A percentile compares a stretch with the other conserved stretches of the same genome.
Evolutionary conservation across 1,140 invertebrate species (phyloP).

Genomic region (Batillaria attramentaria): DNA sequence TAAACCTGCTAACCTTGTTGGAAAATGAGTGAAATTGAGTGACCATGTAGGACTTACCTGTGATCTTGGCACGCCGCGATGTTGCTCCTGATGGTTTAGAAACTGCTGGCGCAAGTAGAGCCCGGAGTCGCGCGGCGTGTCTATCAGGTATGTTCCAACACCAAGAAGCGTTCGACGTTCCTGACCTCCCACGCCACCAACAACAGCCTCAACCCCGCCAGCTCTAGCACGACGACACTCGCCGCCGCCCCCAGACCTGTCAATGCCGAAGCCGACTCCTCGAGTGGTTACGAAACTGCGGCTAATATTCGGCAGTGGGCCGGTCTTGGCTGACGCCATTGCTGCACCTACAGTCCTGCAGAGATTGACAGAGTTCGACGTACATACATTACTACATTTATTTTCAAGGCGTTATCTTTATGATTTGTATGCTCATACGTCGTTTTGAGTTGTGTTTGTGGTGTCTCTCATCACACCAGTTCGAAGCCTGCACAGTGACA

Average conservation of each 20-base stretch:
- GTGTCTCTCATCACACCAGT: too few relatives aligned
- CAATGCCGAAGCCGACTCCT: not conserved
- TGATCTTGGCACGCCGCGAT: not conserved
- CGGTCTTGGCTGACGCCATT: not conserved
- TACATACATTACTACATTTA: not conserved
- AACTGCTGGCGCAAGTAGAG: not conserved
- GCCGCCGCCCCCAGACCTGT: not conserved
- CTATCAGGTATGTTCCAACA: constrained; percentile 17
- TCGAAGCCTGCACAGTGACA: too few relatives aligned
- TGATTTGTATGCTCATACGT: too few relatives aligned
- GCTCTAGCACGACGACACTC: not conserved
- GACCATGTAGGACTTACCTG: not conserved
- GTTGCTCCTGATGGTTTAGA: constrained; percentile 11
- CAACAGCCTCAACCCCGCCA: not conserved
- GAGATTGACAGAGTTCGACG: too few relatives aligned
- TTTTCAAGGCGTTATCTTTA: not conserved
- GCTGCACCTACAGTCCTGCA: too few relatives aligned
- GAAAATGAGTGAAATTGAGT: not conserved
- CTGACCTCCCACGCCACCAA: not conserved
- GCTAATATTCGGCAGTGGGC: not conserved
- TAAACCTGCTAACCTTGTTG: not conserved
- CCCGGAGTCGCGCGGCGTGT: constrained; percentile 3
- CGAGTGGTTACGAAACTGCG: not conserved
- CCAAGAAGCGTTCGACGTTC: not conserved
- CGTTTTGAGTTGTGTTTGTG: too few relatives aligned